These are phyloP conservation scores for Sarcophaga bullata DNA, from an alignment of 1,140 invertebrate genomes.

Conservation along the genomic window DNA sequence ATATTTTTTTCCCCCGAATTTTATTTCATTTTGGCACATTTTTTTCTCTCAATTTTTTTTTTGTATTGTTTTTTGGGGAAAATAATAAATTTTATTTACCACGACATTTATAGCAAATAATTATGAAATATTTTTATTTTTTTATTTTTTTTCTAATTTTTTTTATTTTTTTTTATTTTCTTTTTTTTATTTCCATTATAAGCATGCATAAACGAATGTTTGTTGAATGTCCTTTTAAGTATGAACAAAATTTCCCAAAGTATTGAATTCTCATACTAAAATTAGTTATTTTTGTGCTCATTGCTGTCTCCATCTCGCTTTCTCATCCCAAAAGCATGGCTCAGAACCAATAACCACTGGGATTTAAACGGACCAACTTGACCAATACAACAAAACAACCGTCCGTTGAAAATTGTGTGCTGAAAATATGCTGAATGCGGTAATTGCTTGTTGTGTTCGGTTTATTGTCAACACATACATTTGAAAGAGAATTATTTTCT, in stretches of 20 bases:
- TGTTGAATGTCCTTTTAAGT: not conserved
- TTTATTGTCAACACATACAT: not conserved
- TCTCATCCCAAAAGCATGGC: not conserved
- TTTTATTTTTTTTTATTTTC: no score
- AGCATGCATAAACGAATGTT: not conserved
- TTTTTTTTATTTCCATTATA: no score
- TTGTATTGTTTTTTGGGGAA: no score
- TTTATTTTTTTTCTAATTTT: no score
- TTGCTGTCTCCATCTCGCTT: not conserved
- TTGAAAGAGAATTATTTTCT: not conserved
- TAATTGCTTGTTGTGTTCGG: slow-evolving; percentile 19
- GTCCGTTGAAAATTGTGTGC: not conserved
- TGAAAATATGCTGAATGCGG: slow-evolving; percentile 24
- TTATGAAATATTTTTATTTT: no score
- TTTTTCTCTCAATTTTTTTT: no score
- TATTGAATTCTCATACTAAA: not conserved
- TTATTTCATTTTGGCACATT: no score
- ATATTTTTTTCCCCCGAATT: no score
- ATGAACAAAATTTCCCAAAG: not conserved
- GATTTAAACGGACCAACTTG: not conserved
- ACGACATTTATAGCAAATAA: no score
- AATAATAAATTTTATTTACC: no score
- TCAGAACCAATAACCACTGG: no score
- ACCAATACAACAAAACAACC: not conserved
- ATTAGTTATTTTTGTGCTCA: not conserved